Conservation (phyloP, 2,888 invertebrate genomes). For the Heteromurus nitidus region DNA sequence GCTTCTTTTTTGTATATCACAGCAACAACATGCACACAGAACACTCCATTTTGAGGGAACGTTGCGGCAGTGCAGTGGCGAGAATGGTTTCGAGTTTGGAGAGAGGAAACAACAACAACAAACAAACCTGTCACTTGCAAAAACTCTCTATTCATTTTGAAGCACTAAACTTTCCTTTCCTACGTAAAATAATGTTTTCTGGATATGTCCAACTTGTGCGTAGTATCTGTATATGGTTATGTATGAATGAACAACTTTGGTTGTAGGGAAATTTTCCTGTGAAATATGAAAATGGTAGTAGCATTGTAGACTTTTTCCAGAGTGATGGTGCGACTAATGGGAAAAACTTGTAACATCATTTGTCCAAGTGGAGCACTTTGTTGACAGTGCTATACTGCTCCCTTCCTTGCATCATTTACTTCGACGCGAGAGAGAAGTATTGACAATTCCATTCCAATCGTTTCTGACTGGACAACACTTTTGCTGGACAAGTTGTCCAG, state of each 20-base stretch:
- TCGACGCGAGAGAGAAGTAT: background rate
- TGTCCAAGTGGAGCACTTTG: conserved; percentile 34
- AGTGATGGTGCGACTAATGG: conserved; percentile 41
- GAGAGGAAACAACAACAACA: conserved; percentile 27
- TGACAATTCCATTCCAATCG: no score
- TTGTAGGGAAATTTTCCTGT: conserved; percentile 9
- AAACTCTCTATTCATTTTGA: conserved; percentile 48
- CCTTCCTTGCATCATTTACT: conserved; percentile 64
- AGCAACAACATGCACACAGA: conserved; percentile 22
- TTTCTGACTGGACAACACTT: conserved; percentile 50
- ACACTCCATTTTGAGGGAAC: background rate
- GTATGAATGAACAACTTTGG: no score
- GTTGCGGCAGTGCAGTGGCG: background rate
- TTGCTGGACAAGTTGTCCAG: conserved; percentile 3
- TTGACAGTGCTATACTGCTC: conserved; percentile 52
- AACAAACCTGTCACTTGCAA: conserved; percentile 64
- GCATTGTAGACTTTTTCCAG: no score
- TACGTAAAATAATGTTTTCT: no score
- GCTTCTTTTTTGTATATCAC: conserved; percentile 30
- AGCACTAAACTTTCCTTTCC: conserved; percentile 12
- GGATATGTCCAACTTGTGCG: no score
- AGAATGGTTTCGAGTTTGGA: no score
- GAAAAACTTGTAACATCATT: conserved; percentile 62
- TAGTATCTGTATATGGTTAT: no score
- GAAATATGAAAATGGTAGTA: conserved; percentile 35